A percentile compares a stretch with the other conserved stretches of the same genome.
These are phyloP conservation scores for Gastrophysa polygoni DNA, from an alignment of 2,888 invertebrate genomes.

Conservation along the genomic window DNA sequence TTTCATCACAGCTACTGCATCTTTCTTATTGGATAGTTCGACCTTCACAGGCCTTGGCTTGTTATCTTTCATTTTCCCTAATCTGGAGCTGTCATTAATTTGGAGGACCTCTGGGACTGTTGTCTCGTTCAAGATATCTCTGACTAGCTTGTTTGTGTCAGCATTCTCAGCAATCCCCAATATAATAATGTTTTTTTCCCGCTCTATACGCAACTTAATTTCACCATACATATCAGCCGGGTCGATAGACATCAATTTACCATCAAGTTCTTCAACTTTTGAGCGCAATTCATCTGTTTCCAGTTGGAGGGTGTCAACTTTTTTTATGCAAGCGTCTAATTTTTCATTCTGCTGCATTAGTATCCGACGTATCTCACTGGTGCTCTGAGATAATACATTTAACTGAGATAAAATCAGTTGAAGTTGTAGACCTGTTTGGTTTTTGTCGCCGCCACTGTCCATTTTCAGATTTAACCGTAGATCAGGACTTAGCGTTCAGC, in stretches of 20 bases:
- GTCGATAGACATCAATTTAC: neutral
- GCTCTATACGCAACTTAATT: constrained; percentile 7
- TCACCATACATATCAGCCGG: neutral
- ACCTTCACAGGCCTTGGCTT: too few relatives aligned
- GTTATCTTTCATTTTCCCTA: too few relatives aligned
- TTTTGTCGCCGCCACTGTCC: neutral
- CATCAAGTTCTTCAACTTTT: neutral
- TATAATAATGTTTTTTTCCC: too few relatives aligned
- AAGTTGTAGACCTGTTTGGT: neutral
- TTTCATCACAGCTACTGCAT: constrained; percentile 8
- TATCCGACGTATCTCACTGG: neutral
- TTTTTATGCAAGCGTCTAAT: too few relatives aligned
- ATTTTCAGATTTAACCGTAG: too few relatives aligned
- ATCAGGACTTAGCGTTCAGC: too few relatives aligned
- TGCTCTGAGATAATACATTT: constrained; percentile 5
- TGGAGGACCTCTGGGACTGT: too few relatives aligned
- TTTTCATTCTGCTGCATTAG: constrained; percentile 7
- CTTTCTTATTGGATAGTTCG: too few relatives aligned
- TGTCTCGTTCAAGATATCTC: constrained; percentile 7
- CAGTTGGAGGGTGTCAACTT: neutral
- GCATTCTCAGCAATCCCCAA: too few relatives aligned
- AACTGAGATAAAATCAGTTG: constrained; percentile 3
- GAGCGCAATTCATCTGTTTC: neutral
- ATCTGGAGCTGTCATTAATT: too few relatives aligned
- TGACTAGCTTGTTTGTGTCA: neutral